Evolutionary conservation across 2,888 invertebrate species (phyloP).

Genomic region (Exocentrus adspersus): DNA sequence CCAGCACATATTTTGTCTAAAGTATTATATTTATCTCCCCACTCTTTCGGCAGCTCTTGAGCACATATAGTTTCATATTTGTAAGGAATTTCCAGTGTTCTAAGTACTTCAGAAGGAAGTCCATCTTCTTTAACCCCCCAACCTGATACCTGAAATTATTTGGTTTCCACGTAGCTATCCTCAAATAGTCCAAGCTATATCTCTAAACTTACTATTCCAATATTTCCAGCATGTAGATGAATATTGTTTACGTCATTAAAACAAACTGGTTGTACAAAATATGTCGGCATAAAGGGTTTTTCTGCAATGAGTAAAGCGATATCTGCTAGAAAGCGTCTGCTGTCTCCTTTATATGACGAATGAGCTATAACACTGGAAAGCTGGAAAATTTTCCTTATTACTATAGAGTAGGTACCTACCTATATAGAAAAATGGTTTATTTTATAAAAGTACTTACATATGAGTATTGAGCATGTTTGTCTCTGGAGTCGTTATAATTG

Average conservation of each 20-base stretch:
- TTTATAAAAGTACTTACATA: constrained; percentile 21
- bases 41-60: constrained; percentile 34
- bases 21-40: constrained; percentile 34
- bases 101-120: constrained; percentile 30
- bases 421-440: no score
- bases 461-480: constrained; percentile 30
- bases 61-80: constrained; percentile 35
- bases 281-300: constrained; percentile 26
- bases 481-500: constrained; percentile 32
- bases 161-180: not conserved
- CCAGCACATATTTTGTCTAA: constrained; percentile 42
- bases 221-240: constrained; percentile 22
- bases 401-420: no score
- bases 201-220: constrained; percentile 32
- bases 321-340: constrained; percentile 32
- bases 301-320: constrained; percentile 34
- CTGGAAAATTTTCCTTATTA: no score
- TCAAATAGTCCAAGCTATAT: not conserved
- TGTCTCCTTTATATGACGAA: constrained; percentile 30
- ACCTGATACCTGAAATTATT: constrained; percentile 33
- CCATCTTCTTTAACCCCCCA: constrained; percentile 35
- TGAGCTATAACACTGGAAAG: constrained; percentile 27
- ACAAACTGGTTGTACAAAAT: constrained; percentile 36
- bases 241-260: constrained; percentile 33
- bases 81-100: constrained; percentile 34